phyloP scores from a whole-genome alignment of 2,797 vertebrate genomes.

The Enteromius treurensis region DNA sequence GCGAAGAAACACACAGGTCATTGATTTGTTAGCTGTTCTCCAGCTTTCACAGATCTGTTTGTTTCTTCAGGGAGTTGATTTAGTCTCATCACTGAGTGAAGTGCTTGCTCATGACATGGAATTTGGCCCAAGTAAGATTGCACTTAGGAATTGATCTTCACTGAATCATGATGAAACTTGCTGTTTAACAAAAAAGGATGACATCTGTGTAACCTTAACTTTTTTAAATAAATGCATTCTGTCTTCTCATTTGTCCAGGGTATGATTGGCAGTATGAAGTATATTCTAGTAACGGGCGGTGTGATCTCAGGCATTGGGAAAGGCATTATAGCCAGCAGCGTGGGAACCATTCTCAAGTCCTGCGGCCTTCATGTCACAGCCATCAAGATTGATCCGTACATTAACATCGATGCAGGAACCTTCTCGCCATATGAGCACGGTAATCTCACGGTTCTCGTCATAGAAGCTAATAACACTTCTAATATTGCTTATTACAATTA shows the following conservation, averaged over 20 bases:
- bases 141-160: background rate
- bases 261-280: constrained; percentile 84
- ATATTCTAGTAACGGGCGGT: constrained; percentile 95
- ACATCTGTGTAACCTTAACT: background rate
- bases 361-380: constrained; percentile 93
- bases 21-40: background rate
- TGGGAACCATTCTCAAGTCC: constrained; percentile 96
- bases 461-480: background rate
- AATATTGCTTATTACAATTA: background rate
- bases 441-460: constrained; percentile 63
- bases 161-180: background rate
- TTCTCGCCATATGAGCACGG: constrained; percentile 97
- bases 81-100: background rate
- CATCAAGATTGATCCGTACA: constrained; percentile 97
- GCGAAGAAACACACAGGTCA: background rate
- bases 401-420: constrained; percentile 96
- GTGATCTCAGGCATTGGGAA: constrained; percentile 98
- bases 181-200: background rate
- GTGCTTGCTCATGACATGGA: constrained; percentile 2
- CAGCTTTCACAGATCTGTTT: background rate
- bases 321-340: constrained; percentile 95
- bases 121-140: background rate
- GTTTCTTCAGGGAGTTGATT: background rate
- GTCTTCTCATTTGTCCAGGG: background rate
- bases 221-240: background rate